Conservation (phyloP, 2,888 invertebrate genomes). For the Idaea straminata region DNA sequence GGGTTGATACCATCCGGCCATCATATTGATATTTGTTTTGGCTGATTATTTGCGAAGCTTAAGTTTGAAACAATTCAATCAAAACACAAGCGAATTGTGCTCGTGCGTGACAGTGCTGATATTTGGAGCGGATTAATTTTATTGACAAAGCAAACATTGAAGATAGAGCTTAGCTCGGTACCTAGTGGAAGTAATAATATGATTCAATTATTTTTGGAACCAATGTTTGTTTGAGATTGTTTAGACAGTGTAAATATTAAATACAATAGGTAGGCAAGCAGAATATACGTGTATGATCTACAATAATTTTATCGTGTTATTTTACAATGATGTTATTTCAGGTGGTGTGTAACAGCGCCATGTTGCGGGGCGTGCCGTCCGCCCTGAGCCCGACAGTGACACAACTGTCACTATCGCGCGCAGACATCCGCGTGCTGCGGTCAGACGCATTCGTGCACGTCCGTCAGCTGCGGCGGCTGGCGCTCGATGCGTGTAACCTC, state of each 20-base stretch:
- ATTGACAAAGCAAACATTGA: slow-evolving; percentile 60
- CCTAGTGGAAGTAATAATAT: slow-evolving; percentile 42
- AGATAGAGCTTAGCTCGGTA: slow-evolving; percentile 52
- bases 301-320: slow-evolving; percentile 26
- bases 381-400: slow-evolving; percentile 88
- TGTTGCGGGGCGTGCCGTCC: slow-evolving; percentile 88
- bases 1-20: slow-evolving; percentile 12
- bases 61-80: slow-evolving; percentile 71
- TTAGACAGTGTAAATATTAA: background rate
- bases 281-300: slow-evolving; percentile 10
- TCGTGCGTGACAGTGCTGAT: slow-evolving; percentile 48
- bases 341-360: slow-evolving; percentile 94
- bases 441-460: slow-evolving; percentile 92
- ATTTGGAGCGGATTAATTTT: slow-evolving; percentile 68
- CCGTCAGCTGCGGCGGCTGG: slow-evolving; percentile 88
- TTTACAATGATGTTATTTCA: slow-evolving; percentile 60
- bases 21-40: slow-evolving; percentile 64
- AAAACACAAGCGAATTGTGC: slow-evolving; percentile 55
- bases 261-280: slow-evolving; percentile 9
- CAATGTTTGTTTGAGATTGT: slow-evolving; percentile 21
- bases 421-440: slow-evolving; percentile 89
- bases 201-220: slow-evolving; percentile 33
- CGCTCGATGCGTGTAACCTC: slow-evolving; percentile 93
- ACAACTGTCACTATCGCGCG: slow-evolving; percentile 92
- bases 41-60: slow-evolving; percentile 64